phyloP scores from a whole-genome alignment of 2,797 vertebrate species.

The Poeciliopsis presidionis region DNA sequence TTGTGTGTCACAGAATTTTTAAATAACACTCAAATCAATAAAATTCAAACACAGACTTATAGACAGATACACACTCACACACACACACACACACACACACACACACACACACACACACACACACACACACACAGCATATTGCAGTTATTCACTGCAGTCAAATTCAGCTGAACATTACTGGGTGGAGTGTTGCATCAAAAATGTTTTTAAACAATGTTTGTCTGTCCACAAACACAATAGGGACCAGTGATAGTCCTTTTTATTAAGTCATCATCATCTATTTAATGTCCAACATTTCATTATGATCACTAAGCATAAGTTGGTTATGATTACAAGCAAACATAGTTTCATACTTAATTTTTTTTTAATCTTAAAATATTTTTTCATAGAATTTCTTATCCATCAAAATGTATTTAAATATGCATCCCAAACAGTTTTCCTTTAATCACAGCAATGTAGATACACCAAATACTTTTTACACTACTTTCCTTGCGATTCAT shows the following conservation, averaged over 20 bases:
- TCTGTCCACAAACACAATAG: neutral
- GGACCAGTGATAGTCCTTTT: neutral
- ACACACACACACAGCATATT: neutral
- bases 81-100: too few species aligned
- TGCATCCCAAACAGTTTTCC: neutral
- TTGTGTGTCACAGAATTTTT: too few species aligned
- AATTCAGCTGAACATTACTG: neutral
- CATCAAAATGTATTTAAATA: neutral
- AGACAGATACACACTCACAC: too few species aligned
- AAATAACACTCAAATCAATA: too few species aligned
- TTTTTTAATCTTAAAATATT: neutral
- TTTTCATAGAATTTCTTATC: neutral
- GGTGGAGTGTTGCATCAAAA: neutral
- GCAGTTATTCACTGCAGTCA: neutral
- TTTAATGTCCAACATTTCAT: neutral
- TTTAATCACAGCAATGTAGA: neutral
- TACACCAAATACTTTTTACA: neutral
- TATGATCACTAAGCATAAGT: neutral
- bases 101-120: too few species aligned
- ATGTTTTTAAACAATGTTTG: neutral
- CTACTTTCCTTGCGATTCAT: slow-evolving; percentile 13
- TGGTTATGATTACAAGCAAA: neutral
- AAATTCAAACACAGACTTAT: too few species aligned
- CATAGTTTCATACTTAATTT: neutral
- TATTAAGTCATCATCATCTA: neutral